Evolutionary conservation across 1,140 invertebrate species (phyloP), one percentile per base, ranked within the genome.

Genomic region (Ceratoteleas bidentatus): DNA sequence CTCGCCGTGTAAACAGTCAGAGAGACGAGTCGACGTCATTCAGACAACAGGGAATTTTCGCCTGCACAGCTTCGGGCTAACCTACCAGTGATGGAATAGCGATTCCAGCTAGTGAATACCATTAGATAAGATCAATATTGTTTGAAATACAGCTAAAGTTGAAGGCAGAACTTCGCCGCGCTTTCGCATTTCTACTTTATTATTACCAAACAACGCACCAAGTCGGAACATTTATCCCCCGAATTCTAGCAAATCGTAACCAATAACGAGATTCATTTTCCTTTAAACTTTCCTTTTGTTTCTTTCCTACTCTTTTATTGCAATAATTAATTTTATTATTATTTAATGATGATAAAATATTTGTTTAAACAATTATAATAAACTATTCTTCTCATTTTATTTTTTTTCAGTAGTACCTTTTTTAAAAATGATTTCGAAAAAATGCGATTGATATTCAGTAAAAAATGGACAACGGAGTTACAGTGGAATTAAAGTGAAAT

Each of bases 71-170:
- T 85, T 83, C 73, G 43, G 75, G 68, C 83, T 81, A 86, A 79
- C 79, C 80, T 80, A 80, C 87, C 85, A 86, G 81, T 83, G 84
- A 86, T 85, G 85, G 75, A 85, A 84, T 82, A 84, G 70, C 76
- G 72, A 73, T 80, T 76, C 61, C 53, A 82, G 40, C 72, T 83
- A 77, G 75, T 85, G 88, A 90, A 88, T 87, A 87, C 88, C 87
- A 90, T 91, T 90, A 90, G 87, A 90, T 90, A 90, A 90, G 88
- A 90, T 90, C 87, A 90, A 91, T 89, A 91, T 90, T 90, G 85
- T 88, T 89, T 85, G 84, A 88, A 87, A 89, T 87, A 89, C 85
- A 78, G 75, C 77, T 66, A 70, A 81, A 81, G 69, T 84, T 81
- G 66, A 72, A 78, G 75, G 56, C 85, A 73, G 72, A 88, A 87